These are phyloP conservation scores for Hetaerina americana DNA, from an alignment of 1,140 invertebrate species.

Conservation along the genomic window DNA sequence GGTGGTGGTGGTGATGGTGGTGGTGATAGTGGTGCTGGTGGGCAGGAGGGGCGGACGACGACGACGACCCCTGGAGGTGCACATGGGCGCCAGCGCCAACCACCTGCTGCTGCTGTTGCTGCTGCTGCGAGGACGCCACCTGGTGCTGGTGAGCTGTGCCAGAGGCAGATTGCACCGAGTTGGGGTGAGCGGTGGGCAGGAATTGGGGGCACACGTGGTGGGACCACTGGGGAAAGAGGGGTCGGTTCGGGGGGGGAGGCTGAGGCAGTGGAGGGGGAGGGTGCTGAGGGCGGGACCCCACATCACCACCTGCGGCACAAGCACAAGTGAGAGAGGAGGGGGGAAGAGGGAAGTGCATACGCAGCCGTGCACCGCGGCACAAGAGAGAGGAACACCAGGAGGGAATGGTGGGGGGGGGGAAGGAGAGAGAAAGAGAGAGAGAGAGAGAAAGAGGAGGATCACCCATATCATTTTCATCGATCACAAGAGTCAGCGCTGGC, in stretches of 20 bases:
- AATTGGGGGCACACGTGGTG: conserved; percentile 86
- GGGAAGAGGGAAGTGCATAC: too few species aligned
- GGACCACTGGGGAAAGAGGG: conserved; percentile 81
- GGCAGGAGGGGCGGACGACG: conserved; percentile 33
- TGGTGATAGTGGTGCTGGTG: conserved; percentile 30
- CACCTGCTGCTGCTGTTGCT: neutral
- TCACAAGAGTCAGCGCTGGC: too few species aligned
- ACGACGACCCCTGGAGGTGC: conserved; percentile 39
- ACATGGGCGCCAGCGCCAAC: conserved; percentile 24
- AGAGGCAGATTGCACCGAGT: conserved; percentile 29
- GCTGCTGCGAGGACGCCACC: conserved; percentile 29
- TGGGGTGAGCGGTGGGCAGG: conserved; percentile 70
- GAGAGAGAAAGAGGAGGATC: too few species aligned
- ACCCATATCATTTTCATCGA: neutral
- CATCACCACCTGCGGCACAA: neutral
- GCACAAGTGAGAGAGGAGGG: neutral
- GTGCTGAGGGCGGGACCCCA: neutral
- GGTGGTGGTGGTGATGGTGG: conserved; percentile 33
- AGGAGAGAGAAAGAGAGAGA: neutral
- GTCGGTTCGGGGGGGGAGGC: conserved; percentile 30
- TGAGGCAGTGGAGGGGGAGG: neutral
- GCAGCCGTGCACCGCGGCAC: too few species aligned
- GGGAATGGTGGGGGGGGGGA: neutral
- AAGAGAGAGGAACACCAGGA: neutral
- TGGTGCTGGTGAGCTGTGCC: conserved; percentile 33